A percentile compares a stretch with the other conserved stretches of the same genome.
phyloP scores from a whole-genome alignment of 2,113 vertebrate species.

The Triplophysa rosa region DNA sequence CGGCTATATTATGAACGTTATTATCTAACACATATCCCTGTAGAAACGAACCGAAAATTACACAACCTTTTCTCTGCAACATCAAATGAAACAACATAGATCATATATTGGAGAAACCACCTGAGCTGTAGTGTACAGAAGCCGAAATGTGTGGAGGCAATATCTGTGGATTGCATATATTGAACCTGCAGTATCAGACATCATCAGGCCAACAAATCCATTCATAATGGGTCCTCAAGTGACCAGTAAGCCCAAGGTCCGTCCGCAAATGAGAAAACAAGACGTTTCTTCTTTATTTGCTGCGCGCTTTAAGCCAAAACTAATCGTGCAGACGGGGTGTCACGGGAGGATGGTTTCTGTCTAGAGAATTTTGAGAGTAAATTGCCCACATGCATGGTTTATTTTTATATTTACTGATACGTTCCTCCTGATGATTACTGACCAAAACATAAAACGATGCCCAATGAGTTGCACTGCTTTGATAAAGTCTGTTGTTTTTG shows the following conservation, averaged over 20 bases:
- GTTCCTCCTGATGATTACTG: constrained; percentile 15
- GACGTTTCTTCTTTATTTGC: constrained; percentile 41
- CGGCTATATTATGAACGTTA: constrained; percentile 39
- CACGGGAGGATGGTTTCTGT: constrained; percentile 1
- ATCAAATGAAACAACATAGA: constrained; percentile 53
- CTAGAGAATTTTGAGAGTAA: constrained; percentile 10
- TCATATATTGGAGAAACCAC: constrained; percentile 38
- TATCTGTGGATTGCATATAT: constrained; percentile 60
- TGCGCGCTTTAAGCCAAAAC: not conserved
- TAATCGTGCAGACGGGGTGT: not conserved
- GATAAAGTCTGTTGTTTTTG: not conserved
- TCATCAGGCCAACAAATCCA: constrained; percentile 55
- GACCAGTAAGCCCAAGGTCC: constrained; percentile 39
- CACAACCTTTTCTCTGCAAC: constrained; percentile 22
- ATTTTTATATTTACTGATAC: constrained; percentile 27
- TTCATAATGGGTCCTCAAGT: constrained; percentile 60
- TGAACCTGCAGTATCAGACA: constrained; percentile 51
- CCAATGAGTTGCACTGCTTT: not conserved
- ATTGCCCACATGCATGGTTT: constrained; percentile 24
- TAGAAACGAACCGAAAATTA: constrained; percentile 32
- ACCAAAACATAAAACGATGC: constrained; percentile 14
- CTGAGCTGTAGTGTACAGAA: constrained; percentile 53
- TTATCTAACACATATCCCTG: constrained; percentile 25
- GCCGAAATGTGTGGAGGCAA: constrained; percentile 55
- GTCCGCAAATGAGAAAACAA: constrained; percentile 46